Percentiles rank a stretch among this genome's conserved stretches.
These are phyloP conservation scores for Heliangelus exortis DNA, from an alignment of 2,797 vertebrate species.

Conservation along the genomic window DNA sequence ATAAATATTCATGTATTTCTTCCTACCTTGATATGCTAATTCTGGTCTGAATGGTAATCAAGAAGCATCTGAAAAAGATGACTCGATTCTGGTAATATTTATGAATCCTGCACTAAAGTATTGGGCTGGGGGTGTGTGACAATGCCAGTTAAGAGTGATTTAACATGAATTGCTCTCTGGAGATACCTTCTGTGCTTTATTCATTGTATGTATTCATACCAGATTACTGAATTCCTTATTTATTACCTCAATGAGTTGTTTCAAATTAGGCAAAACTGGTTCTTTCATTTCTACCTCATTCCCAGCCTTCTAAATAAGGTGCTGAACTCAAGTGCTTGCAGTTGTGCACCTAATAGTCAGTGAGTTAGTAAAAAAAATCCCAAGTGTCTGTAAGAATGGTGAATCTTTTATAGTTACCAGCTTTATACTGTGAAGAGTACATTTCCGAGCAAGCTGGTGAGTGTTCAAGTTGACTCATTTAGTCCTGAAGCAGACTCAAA, in stretches of 20 bases:
- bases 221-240: conserved; percentile 16
- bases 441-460: background rate
- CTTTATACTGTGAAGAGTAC: background rate
- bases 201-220: background rate
- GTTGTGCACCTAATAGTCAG: background rate
- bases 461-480: background rate
- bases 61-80: conserved; percentile 66
- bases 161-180: background rate
- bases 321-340: background rate
- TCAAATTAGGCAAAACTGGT: conserved; percentile 24
- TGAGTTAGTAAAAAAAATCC: background rate
- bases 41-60: conserved; percentile 70
- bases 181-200: conserved; percentile 10
- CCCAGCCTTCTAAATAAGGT: background rate
- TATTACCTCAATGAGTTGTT: background rate
- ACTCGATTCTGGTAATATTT: conserved; percentile 75
- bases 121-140: conserved; percentile 47
- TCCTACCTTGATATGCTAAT: conserved; percentile 79
- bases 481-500: background rate
- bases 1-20: conserved; percentile 80
- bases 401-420: background rate
- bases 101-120: conserved; percentile 70
- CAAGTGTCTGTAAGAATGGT: background rate
- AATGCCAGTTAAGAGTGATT: conserved; percentile 47
- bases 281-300: background rate